Evolutionary conservation across 2,797 vertebrate genomes (phyloP).

Genomic region (Epinephelus awoara): DNA sequence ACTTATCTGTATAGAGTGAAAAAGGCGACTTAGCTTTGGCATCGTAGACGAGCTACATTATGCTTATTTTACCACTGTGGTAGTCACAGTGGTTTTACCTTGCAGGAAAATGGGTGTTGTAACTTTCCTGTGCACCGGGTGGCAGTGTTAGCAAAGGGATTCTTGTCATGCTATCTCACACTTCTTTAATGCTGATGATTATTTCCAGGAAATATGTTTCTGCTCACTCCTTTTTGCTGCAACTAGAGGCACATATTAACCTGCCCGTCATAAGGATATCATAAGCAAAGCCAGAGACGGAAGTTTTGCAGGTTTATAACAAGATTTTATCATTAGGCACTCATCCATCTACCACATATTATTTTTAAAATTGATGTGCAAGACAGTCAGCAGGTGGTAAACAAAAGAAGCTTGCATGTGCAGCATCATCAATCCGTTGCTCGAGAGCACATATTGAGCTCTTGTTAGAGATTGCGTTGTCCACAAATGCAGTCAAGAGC

Average conservation of each 20-base stretch:
- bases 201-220: conserved; percentile 45
- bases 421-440: conserved; percentile 31
- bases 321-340: not conserved
- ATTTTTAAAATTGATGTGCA: not conserved
- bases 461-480: conserved; percentile 19
- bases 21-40: conserved; percentile 1
- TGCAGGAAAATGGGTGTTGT: conserved; percentile 30
- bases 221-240: conserved; percentile 20
- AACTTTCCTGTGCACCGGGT: conserved; percentile 55
- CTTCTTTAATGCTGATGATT: conserved; percentile 23
- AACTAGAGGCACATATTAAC: conserved; percentile 33
- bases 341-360: not conserved
- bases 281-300: conserved; percentile 3
- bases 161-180: not conserved
- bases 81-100: not conserved
- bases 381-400: conserved; percentile 17
- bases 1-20: not conserved
- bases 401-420: not conserved
- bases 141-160: conserved; percentile 76
- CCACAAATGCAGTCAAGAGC: conserved; percentile 28
- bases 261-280: not conserved
- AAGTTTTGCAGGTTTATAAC: conserved; percentile 20
- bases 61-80: conserved; percentile 3
- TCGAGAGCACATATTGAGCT: conserved; percentile 32
- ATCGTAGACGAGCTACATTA: conserved; percentile 16